Conservation (phyloP, 2,113 vertebrate genomes). For the cat (Felis catus) region F.catus_Fca126_mat1.0 CM031414.1:94663001-94663500, state of each 20-base stretch:
- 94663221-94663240: too few relatives aligned
- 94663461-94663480: not conserved
- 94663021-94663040: not conserved
- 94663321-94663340: not conserved
- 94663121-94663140: too few relatives aligned
- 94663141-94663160: too few relatives aligned
- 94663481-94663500: not conserved
- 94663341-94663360: not conserved
- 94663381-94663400: not conserved
- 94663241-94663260: too few relatives aligned
- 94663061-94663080: not conserved
- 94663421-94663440: not conserved
- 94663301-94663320: not conserved
- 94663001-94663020: not conserved
- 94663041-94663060: not conserved
- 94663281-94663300: too few relatives aligned
- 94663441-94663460: not conserved
- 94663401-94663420: not conserved
- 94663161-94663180: too few relatives aligned
- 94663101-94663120: too few relatives aligned
- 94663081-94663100: not conserved
- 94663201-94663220: too few relatives aligned
- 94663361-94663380: not conserved
- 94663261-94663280: too few relatives aligned
- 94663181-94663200: too few relatives aligned